Percentiles rank a stretch among this genome's conserved stretches.
Evolutionary conservation across 92 coral and sea anemone species (phyloP).

Genomic region (Meandrina meandrites): DNA sequence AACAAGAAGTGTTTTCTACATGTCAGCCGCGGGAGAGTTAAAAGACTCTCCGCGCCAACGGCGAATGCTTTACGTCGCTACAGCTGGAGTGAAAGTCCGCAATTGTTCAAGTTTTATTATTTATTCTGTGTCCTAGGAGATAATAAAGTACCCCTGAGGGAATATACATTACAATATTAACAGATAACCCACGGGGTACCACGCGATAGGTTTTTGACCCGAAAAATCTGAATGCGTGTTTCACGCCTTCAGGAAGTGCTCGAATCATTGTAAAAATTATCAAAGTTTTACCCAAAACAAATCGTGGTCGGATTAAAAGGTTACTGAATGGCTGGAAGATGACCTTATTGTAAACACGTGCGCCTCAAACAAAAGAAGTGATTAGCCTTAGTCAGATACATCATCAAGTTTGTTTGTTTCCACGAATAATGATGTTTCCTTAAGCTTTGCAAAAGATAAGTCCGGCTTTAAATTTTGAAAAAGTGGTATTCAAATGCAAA

Average conservation of each 20-base stretch:
- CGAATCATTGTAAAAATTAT: background rate
- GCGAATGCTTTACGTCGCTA: constrained; percentile 41
- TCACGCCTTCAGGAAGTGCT: background rate
- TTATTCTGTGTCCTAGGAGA: constrained; percentile 51
- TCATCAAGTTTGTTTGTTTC: constrained; percentile 29
- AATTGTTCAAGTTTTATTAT: constrained; percentile 39
- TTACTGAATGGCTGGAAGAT: background rate
- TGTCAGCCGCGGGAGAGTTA: background rate
- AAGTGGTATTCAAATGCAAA: background rate
- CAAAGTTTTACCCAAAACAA: constrained; percentile 1
- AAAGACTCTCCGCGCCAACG: constrained; percentile 29
- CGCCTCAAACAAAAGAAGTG: background rate
- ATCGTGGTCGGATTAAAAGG: background rate
- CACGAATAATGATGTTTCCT: constrained; percentile 1
- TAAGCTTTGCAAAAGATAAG: background rate
- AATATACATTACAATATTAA: constrained; percentile 59
- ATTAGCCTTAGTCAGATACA: constrained; percentile 18
- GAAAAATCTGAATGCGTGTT: constrained; percentile 37
- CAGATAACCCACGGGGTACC: constrained; percentile 38
- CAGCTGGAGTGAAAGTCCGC: constrained; percentile 28
- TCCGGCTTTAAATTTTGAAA: background rate
- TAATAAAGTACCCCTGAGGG: constrained; percentile 49
- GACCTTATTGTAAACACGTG: constrained; percentile 12
- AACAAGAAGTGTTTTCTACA: background rate
- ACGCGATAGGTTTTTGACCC: constrained; percentile 19